Evolutionary conservation across 2,888 invertebrate species (phyloP).

Genomic region (Willowsia nigromaculata): DNA sequence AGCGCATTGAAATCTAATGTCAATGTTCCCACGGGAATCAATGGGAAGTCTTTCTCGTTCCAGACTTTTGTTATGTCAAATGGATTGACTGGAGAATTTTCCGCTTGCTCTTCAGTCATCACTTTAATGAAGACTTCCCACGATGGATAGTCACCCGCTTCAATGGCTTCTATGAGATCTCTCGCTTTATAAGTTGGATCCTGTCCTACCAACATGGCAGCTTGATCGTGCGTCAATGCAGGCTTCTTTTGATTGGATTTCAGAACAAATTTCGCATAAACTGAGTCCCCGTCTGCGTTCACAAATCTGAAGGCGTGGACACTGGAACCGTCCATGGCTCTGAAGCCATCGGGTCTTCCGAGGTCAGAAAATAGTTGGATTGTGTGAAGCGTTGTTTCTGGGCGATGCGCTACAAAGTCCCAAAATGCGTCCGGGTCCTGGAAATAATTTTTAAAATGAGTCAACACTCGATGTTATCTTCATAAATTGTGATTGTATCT

Average conservation of each 20-base stretch:
- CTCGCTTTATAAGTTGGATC: conserved; percentile 86
- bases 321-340: conserved; percentile 97
- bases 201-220: conserved; percentile 85
- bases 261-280: conserved; percentile 87
- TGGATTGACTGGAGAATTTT: conserved; percentile 40
- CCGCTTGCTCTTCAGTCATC: conserved; percentile 68
- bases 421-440: conserved; percentile 97
- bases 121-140: conserved; percentile 71
- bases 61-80: conserved; percentile 72
- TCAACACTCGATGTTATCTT: no score
- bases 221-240: conserved; percentile 86
- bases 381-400: conserved; percentile 91
- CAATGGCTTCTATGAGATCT: conserved; percentile 71
- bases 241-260: conserved; percentile 92
- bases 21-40: conserved; percentile 65
- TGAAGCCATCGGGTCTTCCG: conserved; percentile 89
- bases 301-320: conserved; percentile 96
- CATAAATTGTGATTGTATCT: no score
- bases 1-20: conserved; percentile 47
- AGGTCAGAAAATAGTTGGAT: conserved; percentile 93
- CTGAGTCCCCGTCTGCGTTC: conserved; percentile 85
- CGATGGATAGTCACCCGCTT: conserved; percentile 36
- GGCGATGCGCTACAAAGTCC: conserved; percentile 94
- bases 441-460: no score
- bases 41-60: conserved; percentile 57